Evolutionary conservation across 2,888 invertebrate genomes (phyloP).

Genomic region (Mamestra brassicae): DNA sequence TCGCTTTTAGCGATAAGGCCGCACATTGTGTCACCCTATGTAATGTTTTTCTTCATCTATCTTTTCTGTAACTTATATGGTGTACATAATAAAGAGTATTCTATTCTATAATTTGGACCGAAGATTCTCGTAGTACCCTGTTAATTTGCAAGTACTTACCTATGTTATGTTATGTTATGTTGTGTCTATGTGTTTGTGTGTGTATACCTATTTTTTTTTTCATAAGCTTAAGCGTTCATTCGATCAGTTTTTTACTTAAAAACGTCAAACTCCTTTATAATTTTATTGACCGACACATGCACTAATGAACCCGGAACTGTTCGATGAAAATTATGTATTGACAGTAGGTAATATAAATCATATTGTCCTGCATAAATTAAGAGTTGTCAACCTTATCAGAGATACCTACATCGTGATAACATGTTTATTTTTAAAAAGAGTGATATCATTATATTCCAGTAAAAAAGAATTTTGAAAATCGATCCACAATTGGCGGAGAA

Average conservation of each 20-base stretch:
- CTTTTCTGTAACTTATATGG: too few relatives aligned
- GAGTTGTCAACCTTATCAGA: constrained; percentile 17
- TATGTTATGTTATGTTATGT: too few relatives aligned
- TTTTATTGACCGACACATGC: constrained; percentile 16
- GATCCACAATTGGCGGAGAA: too few relatives aligned
- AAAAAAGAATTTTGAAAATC: background rate
- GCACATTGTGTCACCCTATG: too few relatives aligned
- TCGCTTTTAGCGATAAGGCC: too few relatives aligned
- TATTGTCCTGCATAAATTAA: constrained; percentile 12
- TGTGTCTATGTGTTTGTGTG: too few relatives aligned
- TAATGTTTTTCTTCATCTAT: too few relatives aligned
- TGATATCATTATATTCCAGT: background rate
- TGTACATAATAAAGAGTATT: too few relatives aligned
- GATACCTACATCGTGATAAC: background rate
- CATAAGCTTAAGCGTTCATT: background rate
- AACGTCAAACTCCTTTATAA: constrained; percentile 22
- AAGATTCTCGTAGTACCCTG: too few relatives aligned
- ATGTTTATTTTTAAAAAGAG: constrained; percentile 1
- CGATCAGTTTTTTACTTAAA: constrained; percentile 14
- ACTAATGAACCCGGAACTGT: constrained; percentile 52
- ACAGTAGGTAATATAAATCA: constrained; percentile 30
- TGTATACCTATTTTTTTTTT: background rate
- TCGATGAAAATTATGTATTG: constrained; percentile 26
- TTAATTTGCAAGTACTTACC: too few relatives aligned
- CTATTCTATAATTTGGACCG: too few relatives aligned